A percentile compares a stretch with the other conserved stretches of the same genome.
Evolutionary conservation across 2,888 invertebrate genomes (phyloP).

Genomic region (Eupithecia vulgata): DNA sequence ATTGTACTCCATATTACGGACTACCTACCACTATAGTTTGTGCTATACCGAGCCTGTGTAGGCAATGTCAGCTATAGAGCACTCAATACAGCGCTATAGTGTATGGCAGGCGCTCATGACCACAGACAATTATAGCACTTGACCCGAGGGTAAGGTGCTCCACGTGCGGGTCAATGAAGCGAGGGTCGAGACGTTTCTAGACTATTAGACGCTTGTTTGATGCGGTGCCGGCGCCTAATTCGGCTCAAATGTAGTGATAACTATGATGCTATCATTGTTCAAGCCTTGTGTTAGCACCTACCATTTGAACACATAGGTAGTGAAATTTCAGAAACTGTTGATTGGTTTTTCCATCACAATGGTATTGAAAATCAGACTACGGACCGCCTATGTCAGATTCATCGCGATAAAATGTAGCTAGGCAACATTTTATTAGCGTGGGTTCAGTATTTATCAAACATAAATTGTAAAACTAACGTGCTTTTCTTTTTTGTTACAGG

Average conservation of each 20-base stretch:
- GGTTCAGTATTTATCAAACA: not conserved
- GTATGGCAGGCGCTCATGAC: constrained; percentile 43
- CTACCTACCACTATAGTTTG: not conserved
- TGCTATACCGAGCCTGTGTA: not conserved
- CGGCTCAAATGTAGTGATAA: constrained; percentile 35
- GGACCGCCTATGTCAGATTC: not conserved
- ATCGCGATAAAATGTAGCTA: not conserved
- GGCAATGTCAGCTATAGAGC: constrained; percentile 26
- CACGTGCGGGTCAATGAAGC: constrained; percentile 59
- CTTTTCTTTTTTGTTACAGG: constrained; percentile 64
- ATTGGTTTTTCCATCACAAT: not conserved
- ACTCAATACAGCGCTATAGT: constrained; percentile 32
- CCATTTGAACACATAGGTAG: not conserved
- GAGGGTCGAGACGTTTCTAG: constrained; percentile 57
- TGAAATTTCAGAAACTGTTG: not conserved
- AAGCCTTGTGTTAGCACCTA: not conserved
- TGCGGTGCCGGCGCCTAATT: constrained; percentile 40
- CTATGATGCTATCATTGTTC: constrained; percentile 21
- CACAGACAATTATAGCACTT: constrained; percentile 72
- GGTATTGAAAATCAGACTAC: not conserved
- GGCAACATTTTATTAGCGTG: not conserved
- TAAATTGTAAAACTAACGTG: constrained; percentile 7
- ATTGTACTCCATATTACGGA: not conserved
- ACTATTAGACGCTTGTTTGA: constrained; percentile 49
- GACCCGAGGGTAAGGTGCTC: constrained; percentile 62